Evolutionary conservation across 2,888 invertebrate species (phyloP).

Genomic region (Sepioteuthis lessoniana): DNA sequence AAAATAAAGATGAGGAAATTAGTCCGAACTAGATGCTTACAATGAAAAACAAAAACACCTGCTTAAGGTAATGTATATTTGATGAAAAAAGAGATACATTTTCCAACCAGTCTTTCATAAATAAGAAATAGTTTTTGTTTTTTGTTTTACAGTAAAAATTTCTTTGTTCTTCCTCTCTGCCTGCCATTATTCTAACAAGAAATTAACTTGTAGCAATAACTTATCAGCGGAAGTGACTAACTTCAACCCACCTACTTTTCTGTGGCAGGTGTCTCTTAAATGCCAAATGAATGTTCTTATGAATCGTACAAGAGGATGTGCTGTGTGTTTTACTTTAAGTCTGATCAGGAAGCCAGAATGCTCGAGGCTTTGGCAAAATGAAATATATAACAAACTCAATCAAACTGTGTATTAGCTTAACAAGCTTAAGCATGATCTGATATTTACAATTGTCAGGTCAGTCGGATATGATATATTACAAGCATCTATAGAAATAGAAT

Average conservation of each 20-base stretch:
- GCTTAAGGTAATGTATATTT: neutral
- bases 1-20: neutral
- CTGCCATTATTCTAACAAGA: neutral
- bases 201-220: neutral
- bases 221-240: neutral
- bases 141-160: neutral
- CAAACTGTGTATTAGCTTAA: neutral
- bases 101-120: neutral
- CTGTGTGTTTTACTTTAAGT: neutral
- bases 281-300: neutral
- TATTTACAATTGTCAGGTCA: neutral
- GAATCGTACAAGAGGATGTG: neutral
- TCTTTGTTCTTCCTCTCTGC: neutral
- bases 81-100: neutral
- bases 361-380: neutral
- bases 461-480: neutral
- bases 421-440: neutral
- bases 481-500: neutral
- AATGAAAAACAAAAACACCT: neutral
- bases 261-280: neutral
- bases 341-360: slow-evolving; percentile 2
- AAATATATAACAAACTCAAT: neutral
- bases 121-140: neutral
- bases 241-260: slow-evolving; percentile 20
- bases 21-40: neutral